phyloP scores from a whole-genome alignment of 2,113 vertebrate species.

The Thinocorus orbignyianus region DNA sequence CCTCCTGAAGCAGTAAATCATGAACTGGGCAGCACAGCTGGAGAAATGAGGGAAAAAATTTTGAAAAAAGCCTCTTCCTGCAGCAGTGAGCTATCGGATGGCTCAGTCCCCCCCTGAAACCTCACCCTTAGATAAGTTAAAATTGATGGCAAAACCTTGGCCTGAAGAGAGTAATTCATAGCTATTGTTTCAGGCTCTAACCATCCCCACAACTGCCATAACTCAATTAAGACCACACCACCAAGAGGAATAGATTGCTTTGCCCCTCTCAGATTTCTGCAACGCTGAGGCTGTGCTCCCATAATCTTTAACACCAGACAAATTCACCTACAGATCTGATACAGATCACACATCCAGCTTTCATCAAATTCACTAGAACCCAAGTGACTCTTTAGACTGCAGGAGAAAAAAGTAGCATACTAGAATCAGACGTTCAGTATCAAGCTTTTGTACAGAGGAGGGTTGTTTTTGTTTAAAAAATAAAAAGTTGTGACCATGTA shows the following conservation, averaged over 20 bases:
- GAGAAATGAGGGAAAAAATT: background rate
- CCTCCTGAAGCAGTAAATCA: background rate
- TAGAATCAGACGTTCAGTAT: background rate
- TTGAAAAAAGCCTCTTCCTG: background rate
- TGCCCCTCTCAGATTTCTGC: background rate
- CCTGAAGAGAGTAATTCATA: background rate
- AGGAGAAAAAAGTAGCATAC: background rate
- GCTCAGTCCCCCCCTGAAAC: background rate
- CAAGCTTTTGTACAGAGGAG: background rate
- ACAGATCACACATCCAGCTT: background rate
- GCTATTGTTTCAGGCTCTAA: background rate
- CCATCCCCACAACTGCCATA: background rate
- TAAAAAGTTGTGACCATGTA: rapidly evolving
- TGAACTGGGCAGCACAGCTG: background rate
- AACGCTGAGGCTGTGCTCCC: background rate
- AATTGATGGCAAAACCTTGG: background rate
- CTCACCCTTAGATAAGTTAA: background rate
- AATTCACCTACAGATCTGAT: background rate
- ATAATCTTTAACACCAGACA: background rate
- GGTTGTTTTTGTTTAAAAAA: background rate
- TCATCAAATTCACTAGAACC: background rate
- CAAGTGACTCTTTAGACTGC: rapidly evolving
- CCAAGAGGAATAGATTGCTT: background rate
- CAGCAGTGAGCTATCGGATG: background rate
- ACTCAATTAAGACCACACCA: background rate